Conservation (phyloP, 2,797 vertebrate species). For the Tachyglossus aculeatus region DNA sequence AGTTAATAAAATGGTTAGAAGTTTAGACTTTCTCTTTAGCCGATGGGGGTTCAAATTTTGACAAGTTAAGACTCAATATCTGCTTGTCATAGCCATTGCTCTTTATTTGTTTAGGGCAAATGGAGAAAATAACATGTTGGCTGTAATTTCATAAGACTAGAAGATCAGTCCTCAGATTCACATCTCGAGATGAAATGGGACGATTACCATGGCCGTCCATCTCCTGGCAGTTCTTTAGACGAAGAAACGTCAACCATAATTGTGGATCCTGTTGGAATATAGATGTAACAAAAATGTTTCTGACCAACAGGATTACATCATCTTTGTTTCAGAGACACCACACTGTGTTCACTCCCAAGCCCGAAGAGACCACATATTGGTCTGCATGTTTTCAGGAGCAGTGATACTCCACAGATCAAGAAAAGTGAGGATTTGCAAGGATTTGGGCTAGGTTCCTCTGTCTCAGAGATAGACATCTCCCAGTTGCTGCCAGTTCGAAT, state of each 20-base stretch:
- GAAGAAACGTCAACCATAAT: conserved; percentile 70
- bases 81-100: conserved; percentile 35
- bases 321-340: conserved; percentile 38
- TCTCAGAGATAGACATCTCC: not conserved
- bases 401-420: conserved; percentile 42
- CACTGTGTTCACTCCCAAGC: conserved; percentile 14
- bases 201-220: conserved; percentile 64
- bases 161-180: conserved; percentile 61
- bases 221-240: conserved; percentile 76
- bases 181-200: conserved; percentile 66
- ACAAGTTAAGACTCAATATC: conserved; percentile 58
- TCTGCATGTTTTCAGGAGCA: not conserved
- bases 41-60: conserved; percentile 23
- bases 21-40: conserved; percentile 24
- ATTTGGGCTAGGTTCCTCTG: not conserved
- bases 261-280: conserved; percentile 67
- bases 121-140: conserved; percentile 69
- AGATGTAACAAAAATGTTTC: conserved; percentile 66
- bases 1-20: conserved; percentile 51
- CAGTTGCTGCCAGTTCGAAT: not conserved
- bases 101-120: conserved; percentile 63
- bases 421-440: conserved; percentile 10
- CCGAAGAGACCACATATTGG: conserved; percentile 21
- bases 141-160: conserved; percentile 70
- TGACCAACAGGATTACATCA: conserved; percentile 71